phyloP scores from a whole-genome alignment of 2,113 vertebrate genomes.

The Anguilla japonica region DNA sequence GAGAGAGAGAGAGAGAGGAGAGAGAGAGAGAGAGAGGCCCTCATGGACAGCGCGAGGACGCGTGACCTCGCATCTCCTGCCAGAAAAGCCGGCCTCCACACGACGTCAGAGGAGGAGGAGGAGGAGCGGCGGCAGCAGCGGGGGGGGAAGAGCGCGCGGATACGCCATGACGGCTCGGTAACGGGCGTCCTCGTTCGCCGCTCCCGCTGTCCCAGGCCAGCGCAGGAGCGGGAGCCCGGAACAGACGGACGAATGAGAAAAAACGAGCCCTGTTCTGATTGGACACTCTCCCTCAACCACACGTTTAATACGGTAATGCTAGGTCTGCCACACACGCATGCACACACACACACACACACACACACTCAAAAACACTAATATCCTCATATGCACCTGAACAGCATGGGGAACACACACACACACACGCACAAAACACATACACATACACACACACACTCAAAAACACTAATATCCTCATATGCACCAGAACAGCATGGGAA shows the following conservation, averaged over 20 bases:
- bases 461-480: background rate
- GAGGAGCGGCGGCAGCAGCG: background rate
- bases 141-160: background rate
- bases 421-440: background rate
- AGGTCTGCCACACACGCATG: background rate
- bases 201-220: background rate
- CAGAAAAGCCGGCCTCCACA: background rate
- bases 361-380: background rate
- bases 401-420: no score
- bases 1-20: no score
- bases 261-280: background rate
- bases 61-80: background rate
- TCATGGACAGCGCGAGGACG: background rate
- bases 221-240: constrained; percentile 4
- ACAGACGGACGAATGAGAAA: background rate
- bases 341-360: background rate
- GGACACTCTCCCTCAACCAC: background rate
- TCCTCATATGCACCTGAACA: no score
- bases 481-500: background rate
- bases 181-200: constrained; percentile 9
- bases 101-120: background rate
- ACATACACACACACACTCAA: background rate
- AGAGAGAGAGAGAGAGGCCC: background rate
- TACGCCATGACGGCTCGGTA: constrained; percentile 2
- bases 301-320: background rate